These are phyloP conservation scores for Oncopodura yosiiana DNA, from an alignment of 1,140 invertebrate species.

Conservation along the genomic window DNA sequence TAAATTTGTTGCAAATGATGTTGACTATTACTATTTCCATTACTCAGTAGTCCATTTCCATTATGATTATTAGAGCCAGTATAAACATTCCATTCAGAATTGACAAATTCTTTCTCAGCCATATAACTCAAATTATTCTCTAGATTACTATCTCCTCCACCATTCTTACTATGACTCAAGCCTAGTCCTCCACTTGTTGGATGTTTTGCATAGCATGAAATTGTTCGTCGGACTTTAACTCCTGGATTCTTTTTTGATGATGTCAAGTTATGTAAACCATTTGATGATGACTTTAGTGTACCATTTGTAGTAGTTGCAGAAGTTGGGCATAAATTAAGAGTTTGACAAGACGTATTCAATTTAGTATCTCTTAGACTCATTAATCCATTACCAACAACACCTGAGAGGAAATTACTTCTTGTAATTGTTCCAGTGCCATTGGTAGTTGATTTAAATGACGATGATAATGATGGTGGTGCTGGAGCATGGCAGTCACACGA, in stretches of 20 bases:
- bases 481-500: conserved; percentile 18
- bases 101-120: neutral
- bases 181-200: conserved; percentile 3
- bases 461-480: too few species aligned
- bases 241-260: conserved; percentile 7
- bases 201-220: conserved; percentile 32
- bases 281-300: neutral
- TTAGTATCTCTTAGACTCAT: conserved; percentile 16
- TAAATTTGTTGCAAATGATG: too few species aligned
- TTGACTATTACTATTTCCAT: neutral
- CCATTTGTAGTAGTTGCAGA: neutral
- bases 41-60: neutral
- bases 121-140: neutral
- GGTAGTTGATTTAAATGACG: neutral
- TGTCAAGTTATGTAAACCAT: neutral
- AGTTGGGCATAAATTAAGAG: conserved; percentile 18
- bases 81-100: neutral
- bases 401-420: conserved; percentile 9
- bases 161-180: neutral
- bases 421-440: neutral
- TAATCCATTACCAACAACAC: neutral
- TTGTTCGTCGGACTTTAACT: conserved; percentile 23
- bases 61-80: neutral
- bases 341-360: conserved; percentile 24
- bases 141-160: neutral